These are phyloP conservation scores for Chelmon rostratus DNA, from an alignment of 2,797 vertebrate genomes.

Conservation along the genomic window DNA sequence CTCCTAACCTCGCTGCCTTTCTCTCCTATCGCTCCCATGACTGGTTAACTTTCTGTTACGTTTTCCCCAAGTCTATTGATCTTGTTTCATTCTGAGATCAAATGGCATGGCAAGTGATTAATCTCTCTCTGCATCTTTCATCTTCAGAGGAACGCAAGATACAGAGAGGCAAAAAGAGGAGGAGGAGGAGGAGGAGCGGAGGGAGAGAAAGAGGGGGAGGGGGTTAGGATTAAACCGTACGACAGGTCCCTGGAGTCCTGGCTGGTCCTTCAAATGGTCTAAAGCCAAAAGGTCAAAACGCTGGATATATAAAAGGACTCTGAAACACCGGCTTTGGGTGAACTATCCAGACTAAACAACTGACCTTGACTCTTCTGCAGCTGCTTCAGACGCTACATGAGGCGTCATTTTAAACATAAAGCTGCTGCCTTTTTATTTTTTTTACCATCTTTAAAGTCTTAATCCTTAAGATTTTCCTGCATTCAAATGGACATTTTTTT, in stretches of 20 bases:
- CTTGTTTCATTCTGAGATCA: constrained; percentile 84
- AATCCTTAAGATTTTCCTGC: not conserved
- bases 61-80: constrained; percentile 80
- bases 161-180: constrained; percentile 60
- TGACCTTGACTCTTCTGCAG: constrained; percentile 58
- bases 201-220: constrained; percentile 14
- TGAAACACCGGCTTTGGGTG: constrained; percentile 33
- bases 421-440: constrained; percentile 13
- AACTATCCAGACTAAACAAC: constrained; percentile 46
- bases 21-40: constrained; percentile 45
- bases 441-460: not conserved
- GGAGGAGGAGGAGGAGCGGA: constrained; percentile 28
- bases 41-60: constrained; percentile 74
- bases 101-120: constrained; percentile 84
- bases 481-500: not conserved
- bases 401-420: not conserved
- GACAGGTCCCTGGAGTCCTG: constrained; percentile 65
- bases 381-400: not conserved
- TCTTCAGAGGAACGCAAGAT: constrained; percentile 79
- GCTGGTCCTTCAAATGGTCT: constrained; percentile 67
- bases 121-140: constrained; percentile 83
- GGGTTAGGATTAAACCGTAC: constrained; percentile 71
- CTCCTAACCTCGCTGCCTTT: constrained; percentile 50
- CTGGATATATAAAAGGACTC: constrained; percentile 49
- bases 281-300: constrained; percentile 71